These are phyloP conservation scores for Paguma larvata DNA, from an alignment of 2,797 vertebrate species.

Conservation along the genomic window DNA sequence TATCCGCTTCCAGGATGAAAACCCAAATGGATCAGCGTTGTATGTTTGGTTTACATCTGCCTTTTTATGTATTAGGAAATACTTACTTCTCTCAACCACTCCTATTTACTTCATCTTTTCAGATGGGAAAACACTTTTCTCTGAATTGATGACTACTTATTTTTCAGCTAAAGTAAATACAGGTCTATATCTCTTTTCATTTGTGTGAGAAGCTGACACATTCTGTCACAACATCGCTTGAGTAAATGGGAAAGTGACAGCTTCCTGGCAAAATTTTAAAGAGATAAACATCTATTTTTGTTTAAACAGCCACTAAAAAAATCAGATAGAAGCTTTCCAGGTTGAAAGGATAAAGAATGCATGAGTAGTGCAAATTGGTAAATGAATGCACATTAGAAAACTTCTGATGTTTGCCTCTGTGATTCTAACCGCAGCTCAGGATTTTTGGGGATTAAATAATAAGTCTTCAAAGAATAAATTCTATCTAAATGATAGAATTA, in stretches of 20 bases:
- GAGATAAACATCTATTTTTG: slow-evolving; percentile 92
- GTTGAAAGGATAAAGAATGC: slow-evolving; percentile 85
- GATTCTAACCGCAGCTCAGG: slow-evolving; percentile 68
- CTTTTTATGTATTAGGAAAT: slow-evolving; percentile 84
- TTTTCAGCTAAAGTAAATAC: slow-evolving; percentile 91
- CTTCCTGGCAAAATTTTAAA: slow-evolving; percentile 91
- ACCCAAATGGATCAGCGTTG: slow-evolving; percentile 70
- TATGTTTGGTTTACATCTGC: slow-evolving; percentile 80
- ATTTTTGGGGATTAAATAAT: slow-evolving; percentile 58
- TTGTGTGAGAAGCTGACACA: slow-evolving; percentile 90
- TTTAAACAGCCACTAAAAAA: slow-evolving; percentile 89
- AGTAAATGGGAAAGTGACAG: slow-evolving; percentile 91
- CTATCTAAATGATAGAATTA: background rate
- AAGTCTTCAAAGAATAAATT: slow-evolving; percentile 3
- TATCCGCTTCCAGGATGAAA: slow-evolving; percentile 60
- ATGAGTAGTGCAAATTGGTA: slow-evolving; percentile 77
- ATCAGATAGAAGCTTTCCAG: slow-evolving; percentile 84
- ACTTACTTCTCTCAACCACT: slow-evolving; percentile 84
- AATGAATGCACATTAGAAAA: slow-evolving; percentile 79
- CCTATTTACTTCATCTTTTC: slow-evolving; percentile 87
- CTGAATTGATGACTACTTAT: slow-evolving; percentile 91
- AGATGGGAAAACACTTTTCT: slow-evolving; percentile 88
- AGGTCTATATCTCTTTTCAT: slow-evolving; percentile 91
- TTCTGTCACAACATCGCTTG: slow-evolving; percentile 91
- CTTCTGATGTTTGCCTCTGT: slow-evolving; percentile 51